Evolutionary conservation across 2,113 vertebrate species (phyloP).

Genomic region (Jacana jacana): DNA sequence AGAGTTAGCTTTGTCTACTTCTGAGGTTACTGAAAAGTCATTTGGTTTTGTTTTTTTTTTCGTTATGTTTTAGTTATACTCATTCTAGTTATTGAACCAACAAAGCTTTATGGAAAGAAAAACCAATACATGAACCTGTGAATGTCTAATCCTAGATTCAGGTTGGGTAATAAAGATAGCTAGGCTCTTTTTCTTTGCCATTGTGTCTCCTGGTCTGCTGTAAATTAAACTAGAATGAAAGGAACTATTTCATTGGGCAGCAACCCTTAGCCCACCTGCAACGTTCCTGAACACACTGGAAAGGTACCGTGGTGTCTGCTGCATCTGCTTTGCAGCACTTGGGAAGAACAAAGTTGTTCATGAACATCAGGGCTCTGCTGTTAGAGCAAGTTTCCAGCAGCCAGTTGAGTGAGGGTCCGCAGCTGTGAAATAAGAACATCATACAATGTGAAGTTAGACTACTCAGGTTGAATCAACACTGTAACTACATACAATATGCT

Average conservation of each 20-base stretch:
- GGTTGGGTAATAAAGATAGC: not conserved
- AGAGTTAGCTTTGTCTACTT: not conserved
- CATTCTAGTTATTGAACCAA: not conserved
- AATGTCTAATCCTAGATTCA: not conserved
- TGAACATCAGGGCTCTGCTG: not conserved
- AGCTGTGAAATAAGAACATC: not conserved
- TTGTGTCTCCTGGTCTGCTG: not conserved
- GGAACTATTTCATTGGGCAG: not conserved
- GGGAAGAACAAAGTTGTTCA: not conserved
- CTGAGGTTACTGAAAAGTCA: not conserved
- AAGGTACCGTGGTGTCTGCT: not conserved
- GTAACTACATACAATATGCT: not conserved
- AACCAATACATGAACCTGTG: not conserved
- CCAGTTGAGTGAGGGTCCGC: not conserved
- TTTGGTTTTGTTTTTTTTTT: not conserved
- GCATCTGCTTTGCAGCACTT: not conserved
- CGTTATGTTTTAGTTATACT: not conserved
- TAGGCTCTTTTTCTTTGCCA: not conserved
- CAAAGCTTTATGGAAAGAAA: not conserved
- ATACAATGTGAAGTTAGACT: not conserved
- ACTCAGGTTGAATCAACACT: not conserved
- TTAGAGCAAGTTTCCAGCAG: not conserved
- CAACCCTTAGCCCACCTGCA: not conserved
- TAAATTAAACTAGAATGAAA: not conserved
- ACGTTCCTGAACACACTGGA: not conserved